Evolutionary conservation across 2,888 invertebrate genomes (phyloP), one percentile per base, ranked within the genome.

Genomic region (Eupithecia centaureata): DNA sequence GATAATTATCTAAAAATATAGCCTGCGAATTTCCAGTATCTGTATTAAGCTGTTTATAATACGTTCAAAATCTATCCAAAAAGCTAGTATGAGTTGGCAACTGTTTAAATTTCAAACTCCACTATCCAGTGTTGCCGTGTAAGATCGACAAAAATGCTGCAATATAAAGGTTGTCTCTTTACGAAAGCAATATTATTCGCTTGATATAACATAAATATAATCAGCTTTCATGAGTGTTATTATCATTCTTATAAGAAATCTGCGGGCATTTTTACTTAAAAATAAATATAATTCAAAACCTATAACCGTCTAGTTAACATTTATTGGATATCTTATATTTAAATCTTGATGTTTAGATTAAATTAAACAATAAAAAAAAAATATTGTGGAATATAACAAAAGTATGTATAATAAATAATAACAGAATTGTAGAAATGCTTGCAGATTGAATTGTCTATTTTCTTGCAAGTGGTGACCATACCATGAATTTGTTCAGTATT

Each of bases 191-290:
- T 89, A 81, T 85, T 82, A 82, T 86, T 81, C 84, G 88, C 89
- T 89, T 80, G 77, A 83, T 83, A 82, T 82, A n/a, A 83, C 74
- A 71, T 74, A 68, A 38, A 79, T 87, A 77, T 91, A 90, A 86
- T 86, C 89, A 73, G 90, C 90, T 90, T 91, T 85, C 80, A 85
- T 83, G 87, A 82, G 81, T 90, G 87, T 90, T 84, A 80, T 78
- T 75, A 78, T 79, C 70, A 71, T 69, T 72, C 32, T 79, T 30
- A 61, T 77, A 71, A 72, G 32, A 61, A 82, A 79, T 88, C 84
- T 90, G 88, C 86, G 79, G 85, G 85, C 83, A 83, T 79, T 86
- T 85, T 61, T 57, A 64, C 68, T 56, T 52, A 51, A 57, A 61
- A 65, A 47, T 47, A 12, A 22, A 47, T 47, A 47, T 47, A 22